Percentiles rank a stretch among this genome's conserved stretches.
Evolutionary conservation across 1,140 invertebrate genomes (phyloP).

Genomic region (Hycleus cichorii): DNA sequence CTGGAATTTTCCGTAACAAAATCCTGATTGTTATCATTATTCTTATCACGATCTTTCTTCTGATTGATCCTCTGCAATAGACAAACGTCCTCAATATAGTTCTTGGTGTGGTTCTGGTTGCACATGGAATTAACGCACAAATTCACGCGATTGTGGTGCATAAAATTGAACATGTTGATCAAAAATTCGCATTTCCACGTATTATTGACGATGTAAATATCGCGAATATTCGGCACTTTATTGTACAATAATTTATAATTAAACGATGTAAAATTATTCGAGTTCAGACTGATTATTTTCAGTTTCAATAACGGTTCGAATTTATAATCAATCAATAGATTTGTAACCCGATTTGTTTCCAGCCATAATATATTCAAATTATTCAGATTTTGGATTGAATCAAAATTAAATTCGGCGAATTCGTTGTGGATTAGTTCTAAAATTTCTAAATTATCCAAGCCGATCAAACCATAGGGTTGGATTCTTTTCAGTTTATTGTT

Average conservation of each 20-base stretch:
- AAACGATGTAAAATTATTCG: constrained; percentile 29
- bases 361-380: constrained; percentile 33
- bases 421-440: constrained; percentile 32
- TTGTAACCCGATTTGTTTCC: constrained; percentile 28
- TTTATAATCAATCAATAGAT: constrained; percentile 27
- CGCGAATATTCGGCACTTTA: constrained; percentile 31
- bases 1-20: constrained; percentile 19
- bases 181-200: constrained; percentile 31
- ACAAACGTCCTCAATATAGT: constrained; percentile 24
- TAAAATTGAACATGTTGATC: constrained; percentile 30
- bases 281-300: constrained; percentile 26
- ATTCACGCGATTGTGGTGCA: constrained; percentile 21
- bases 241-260: constrained; percentile 29
- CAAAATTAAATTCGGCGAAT: constrained; percentile 23
- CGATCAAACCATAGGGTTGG: constrained; percentile 34
- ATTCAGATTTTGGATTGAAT: constrained; percentile 28
- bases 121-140: constrained; percentile 27
- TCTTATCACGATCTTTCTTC: not conserved
- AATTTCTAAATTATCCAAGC: constrained; percentile 29
- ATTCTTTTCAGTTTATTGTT: constrained; percentile 28
- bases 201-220: constrained; percentile 30
- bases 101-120: constrained; percentile 21
- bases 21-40: constrained; percentile 15
- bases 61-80: not conserved
- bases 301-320: constrained; percentile 22